Evolutionary conservation across 1,140 invertebrate species (phyloP).

Genomic region (Psilanteris sp.): DNA sequence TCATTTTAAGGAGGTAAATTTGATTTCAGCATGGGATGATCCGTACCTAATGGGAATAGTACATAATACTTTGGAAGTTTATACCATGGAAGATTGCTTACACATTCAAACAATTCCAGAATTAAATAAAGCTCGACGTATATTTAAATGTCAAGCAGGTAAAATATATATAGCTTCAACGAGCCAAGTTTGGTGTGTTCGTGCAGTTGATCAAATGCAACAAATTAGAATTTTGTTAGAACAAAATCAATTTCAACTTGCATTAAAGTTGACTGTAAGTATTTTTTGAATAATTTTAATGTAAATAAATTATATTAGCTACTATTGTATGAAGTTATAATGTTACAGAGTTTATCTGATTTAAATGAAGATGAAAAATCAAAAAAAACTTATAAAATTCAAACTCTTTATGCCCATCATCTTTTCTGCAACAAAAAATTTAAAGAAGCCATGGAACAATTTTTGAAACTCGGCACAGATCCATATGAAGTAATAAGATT

Average conservation of each 20-base stretch:
- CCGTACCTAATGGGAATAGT: conserved; percentile 93
- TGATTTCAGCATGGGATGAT: conserved; percentile 92
- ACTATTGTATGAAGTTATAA: too few species aligned
- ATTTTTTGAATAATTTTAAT: neutral
- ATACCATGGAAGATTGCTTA: conserved; percentile 86
- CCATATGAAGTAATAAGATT: conserved; percentile 96
- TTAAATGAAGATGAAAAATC: conserved; percentile 89
- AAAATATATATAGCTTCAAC: conserved; percentile 92
- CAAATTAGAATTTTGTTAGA: conserved; percentile 91
- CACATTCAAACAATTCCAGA: conserved; percentile 80
- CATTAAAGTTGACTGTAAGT: conserved; percentile 94
- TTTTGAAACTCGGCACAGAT: conserved; percentile 93
- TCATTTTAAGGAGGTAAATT: too few species aligned
- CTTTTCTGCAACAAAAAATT: conserved; percentile 94
- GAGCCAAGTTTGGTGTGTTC: conserved; percentile 92
- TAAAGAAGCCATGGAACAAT: conserved; percentile 93
- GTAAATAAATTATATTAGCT: too few species aligned
- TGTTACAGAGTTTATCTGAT: conserved; percentile 89
- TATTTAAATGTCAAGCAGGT: conserved; percentile 86
- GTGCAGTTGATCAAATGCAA: conserved; percentile 86
- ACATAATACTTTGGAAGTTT: conserved; percentile 89
- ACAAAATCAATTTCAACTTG: conserved; percentile 95
- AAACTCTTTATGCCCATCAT: conserved; percentile 93
- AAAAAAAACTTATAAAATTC: conserved; percentile 91
- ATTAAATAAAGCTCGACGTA: conserved; percentile 86